Evolutionary conservation across 1,140 invertebrate species (phyloP), one percentile per base, ranked within the genome.

Genomic region (Drosophila micromelanica): DNA sequence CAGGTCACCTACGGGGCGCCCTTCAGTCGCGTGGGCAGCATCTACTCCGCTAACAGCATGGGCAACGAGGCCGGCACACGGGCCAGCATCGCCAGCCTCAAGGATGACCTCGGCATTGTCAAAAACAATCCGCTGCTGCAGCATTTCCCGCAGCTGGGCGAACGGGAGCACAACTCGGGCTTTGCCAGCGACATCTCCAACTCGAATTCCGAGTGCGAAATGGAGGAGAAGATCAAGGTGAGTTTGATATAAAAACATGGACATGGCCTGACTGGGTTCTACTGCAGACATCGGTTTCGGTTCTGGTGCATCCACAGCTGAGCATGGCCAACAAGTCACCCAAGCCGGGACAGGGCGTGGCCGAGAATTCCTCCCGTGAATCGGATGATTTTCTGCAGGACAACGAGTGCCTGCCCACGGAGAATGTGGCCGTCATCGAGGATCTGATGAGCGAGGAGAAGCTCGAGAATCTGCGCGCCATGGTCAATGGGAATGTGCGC

Each of bases 381-480:
- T 42, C 80, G 0, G 71, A 87, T 38, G 75, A 82, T 40, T 79
- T 90, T 69, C 76, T 89, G 84, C 80, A 90, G 57, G 91, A 92
- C 45, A 91, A 78, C 11, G 96, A 97, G 92, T 93, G 95, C 70
- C 92, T 96, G 43, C 96, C 96, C 7, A 95, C 96, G 78, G 96
- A 97, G 89, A 96, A 96, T 90, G 96, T 97, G 20, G 95, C 96
- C 4, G 96, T 97, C 42, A 94, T 97, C 2, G 96, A 97, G 92
- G 97, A 96, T 8, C 93, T 95, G 37, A 96, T 96, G 86, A 91
- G 91, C 51, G 93, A 95, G 49, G 95, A 95, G 48, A 92, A 93
- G 51, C 91, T 94, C 55, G 94, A 95, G 75, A 94, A 94, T 51
- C 92, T 95, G 2, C 92, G 94, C 72, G 93, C 94, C 49, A 95